Base-by-base conservation (phyloP, 2,113 vertebrate species). In the Puffinus mauretanicus region DNA sequence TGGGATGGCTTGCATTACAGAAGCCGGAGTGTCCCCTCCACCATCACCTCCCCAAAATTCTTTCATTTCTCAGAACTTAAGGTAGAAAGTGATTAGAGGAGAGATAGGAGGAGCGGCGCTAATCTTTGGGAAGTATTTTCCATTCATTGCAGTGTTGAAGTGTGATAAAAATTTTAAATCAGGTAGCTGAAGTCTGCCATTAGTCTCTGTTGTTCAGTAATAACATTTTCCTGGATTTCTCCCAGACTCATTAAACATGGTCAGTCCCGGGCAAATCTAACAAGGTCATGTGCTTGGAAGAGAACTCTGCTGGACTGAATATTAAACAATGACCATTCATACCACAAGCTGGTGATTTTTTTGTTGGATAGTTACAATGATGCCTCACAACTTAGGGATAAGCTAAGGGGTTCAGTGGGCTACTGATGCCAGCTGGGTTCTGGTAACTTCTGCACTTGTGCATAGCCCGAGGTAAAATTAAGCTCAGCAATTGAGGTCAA, bases 141-240 rank as follows among this genome's bases (percentile, higher is more conserved):
- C 54, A 67, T 95, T 83, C 15, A 0, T 7, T 25, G 47, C 19
- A 21, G 52, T n/a, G 72, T 22, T 60, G 62, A 87, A 89, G 62
- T 18, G 32, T 55, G 64, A 88, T 80, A 86, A 89, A 60, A 73
- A 38, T 30, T 92, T 93, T 58, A 79, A 65, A 84, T 92, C 18
- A 7, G 76, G 82, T 88, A 92, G 79, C 49, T 91, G 72, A 82
- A 93, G 65, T 27, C 95, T 89, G 93, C 58, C 46, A 55, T 91
- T 82, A 76, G 26, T 82, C 82, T 92, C 60, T 61, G 54, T 26
- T 90, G n/a, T 67, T 83, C 54, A 54, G 93, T 38, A 92, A 78
- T 91, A 94, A 94, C 36, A 9, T 82, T 92, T 84, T 69, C 42
- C 82, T 96, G 96, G 88, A 77, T 91, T 95, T 95, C 40, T 95